Evolutionary conservation across 2,113 vertebrate genomes (phyloP).

Genomic region (Madoqua kirkii): DNA sequence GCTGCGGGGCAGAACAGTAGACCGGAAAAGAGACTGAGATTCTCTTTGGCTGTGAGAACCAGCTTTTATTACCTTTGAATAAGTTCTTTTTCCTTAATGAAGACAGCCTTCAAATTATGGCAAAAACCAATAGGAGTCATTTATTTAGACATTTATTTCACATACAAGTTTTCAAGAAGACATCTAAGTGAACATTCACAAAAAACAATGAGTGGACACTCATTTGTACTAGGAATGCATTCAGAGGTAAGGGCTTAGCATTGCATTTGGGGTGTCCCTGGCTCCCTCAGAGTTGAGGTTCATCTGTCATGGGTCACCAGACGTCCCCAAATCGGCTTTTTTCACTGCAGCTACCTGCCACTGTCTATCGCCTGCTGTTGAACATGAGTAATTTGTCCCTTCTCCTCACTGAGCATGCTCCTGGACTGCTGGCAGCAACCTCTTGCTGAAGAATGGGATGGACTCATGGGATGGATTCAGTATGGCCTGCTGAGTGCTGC

Average conservation of each 20-base stretch:
- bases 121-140: constrained; percentile 3
- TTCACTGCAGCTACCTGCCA: neutral
- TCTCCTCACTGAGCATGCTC: neutral
- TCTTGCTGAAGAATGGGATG: neutral
- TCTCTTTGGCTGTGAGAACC: neutral
- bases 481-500: too few relatives aligned
- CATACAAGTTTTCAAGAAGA: constrained; percentile 46
- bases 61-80: neutral
- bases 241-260: neutral
- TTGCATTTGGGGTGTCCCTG: neutral
- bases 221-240: neutral
- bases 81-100: neutral
- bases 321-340: neutral
- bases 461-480: neutral
- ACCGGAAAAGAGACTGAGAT: neutral
- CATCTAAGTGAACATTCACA: constrained; percentile 36
- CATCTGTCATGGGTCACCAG: neutral
- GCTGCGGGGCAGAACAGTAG: neutral
- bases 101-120: neutral
- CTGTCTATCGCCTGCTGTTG: neutral
- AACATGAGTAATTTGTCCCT: neutral
- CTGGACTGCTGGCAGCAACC: neutral
- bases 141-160: constrained; percentile 62
- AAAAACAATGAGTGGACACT: neutral
- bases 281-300: neutral